These are phyloP conservation scores for Minunthozetes semirufus DNA, from an alignment of 2,888 invertebrate species.

Conservation along the genomic window DNA sequence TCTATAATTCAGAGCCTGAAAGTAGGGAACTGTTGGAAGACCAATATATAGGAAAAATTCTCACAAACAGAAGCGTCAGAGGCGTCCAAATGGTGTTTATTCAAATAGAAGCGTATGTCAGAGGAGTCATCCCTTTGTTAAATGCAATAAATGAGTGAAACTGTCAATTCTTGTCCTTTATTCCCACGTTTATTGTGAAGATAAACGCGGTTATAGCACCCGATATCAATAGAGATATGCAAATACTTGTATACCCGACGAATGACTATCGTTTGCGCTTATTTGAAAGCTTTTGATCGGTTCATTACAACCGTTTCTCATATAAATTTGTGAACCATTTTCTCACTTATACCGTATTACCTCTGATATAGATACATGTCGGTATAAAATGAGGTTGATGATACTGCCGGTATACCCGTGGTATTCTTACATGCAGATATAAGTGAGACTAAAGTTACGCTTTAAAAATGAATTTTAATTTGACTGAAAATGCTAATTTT, in stretches of 20 bases:
- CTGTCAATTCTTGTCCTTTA: slow-evolving; percentile 7
- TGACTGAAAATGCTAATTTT: too few relatives aligned
- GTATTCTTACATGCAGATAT: too few relatives aligned
- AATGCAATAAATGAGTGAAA: slow-evolving; percentile 2
- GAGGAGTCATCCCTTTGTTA: slow-evolving; percentile 21
- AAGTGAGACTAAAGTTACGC: too few relatives aligned
- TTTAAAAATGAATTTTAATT: too few relatives aligned
- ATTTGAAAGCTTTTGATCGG: slow-evolving; percentile 3
- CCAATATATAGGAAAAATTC: not conserved
- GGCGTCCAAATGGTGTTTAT: not conserved
- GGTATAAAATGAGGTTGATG: too few relatives aligned
- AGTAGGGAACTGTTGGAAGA: too few relatives aligned
- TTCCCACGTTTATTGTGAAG: slow-evolving; percentile 18
- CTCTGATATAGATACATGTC: too few relatives aligned
- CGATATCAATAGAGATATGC: not conserved
- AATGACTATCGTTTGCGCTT: not conserved
- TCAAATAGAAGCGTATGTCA: slow-evolving; percentile 2
- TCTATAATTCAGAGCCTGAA: too few relatives aligned
- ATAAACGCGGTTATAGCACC: not conserved
- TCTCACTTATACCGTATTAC: not conserved
- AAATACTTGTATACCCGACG: not conserved
- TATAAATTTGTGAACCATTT: not conserved
- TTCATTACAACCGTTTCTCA: not conserved
- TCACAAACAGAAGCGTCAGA: not conserved
- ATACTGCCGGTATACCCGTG: too few relatives aligned